Base-by-base conservation (phyloP, 2,888 invertebrate species). In the Sialis fuliginosa region DNA sequence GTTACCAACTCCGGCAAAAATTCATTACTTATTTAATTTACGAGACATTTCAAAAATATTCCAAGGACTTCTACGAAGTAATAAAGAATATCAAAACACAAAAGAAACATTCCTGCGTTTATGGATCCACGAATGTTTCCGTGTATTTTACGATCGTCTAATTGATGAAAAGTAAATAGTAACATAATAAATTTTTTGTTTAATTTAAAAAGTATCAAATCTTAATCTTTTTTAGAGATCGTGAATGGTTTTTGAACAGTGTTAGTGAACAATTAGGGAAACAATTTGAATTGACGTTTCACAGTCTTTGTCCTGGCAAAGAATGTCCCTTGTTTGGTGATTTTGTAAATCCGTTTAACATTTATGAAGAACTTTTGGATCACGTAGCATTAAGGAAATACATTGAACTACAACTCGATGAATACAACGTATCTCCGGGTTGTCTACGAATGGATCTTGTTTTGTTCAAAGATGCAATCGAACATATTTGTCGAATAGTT, bases 11-110 rank as follows among this genome's bases (percentile, higher is more conserved):
- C 91, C 91, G 0, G 74, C 80, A 49, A 92, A 90, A 63, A 87
- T 85, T 61, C 91, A 92, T 64, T 92, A 92, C 56, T 67, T 90
- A 35, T 92, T 91, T 66, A 91, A 90, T 63, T 64, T 92, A 56
- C 68, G 90, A 53, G 91, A 91, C 57, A 88, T 92, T 53, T 89
- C 89, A 1, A 86, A 79, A 68, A 79, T 90, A 37, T 80, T 79
- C 55, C 81, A 90, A 73, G 90, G 90, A 5, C 61, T 92, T 10
- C 62, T 92, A 12, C 70, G 88, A 50, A 78, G 84, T 52, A 77
- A 82, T 61, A 79, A 77, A 49, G 83, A 85, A 53, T 79, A 79
- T 57, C 86, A 86, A 51, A 81, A 79, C 57, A 82, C 81, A 0
- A 81, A 75, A 55, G 56, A 68, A 0, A 67, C 78, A 1, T 76